Percentiles rank a stretch among this genome's conserved stretches.
phyloP scores from a whole-genome alignment of 2,888 invertebrate species.

The Linyphia triangularis region DNA sequence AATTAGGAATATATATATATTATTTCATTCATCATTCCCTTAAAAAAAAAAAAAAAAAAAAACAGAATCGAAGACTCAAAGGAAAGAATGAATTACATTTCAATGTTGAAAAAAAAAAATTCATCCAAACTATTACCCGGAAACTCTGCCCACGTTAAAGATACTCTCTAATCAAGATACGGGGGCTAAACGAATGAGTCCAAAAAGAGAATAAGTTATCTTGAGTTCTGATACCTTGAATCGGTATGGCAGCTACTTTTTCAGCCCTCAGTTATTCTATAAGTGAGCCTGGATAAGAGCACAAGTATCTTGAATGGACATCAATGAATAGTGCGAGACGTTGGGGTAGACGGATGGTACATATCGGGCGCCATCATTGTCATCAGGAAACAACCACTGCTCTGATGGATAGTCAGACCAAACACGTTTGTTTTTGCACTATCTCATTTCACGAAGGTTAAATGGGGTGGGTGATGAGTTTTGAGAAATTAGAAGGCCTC shows the following conservation, averaged over 20 bases:
- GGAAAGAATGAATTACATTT: no score
- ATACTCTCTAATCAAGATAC: background rate
- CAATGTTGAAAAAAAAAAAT: no score
- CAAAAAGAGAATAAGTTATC: conserved; percentile 1
- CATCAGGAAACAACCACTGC: conserved; percentile 4
- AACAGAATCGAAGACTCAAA: no score
- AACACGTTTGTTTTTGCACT: conserved; percentile 26
- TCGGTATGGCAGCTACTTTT: background rate
- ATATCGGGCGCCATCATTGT: conserved; percentile 51
- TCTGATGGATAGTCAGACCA: background rate
- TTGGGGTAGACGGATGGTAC: conserved; percentile 36
- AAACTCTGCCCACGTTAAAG: background rate
- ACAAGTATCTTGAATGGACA: conserved; percentile 24
- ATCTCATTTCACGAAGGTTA: conserved; percentile 48
- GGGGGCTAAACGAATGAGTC: background rate
- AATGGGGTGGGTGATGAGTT: conserved; percentile 42
- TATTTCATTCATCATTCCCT: no score
- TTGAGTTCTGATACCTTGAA: background rate
- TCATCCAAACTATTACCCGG: no score
- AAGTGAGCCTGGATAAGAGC: conserved; percentile 20
- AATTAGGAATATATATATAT: no score
- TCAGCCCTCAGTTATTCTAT: background rate
- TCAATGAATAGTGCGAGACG: conserved; percentile 30
- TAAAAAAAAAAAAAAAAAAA: no score
- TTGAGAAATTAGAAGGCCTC: conserved; percentile 1